Percentiles rank a stretch among this genome's conserved stretches.
These are phyloP conservation scores for Lasioglossum calceatum DNA, from an alignment of 2,888 invertebrate species.

Conservation along the genomic window DNA sequence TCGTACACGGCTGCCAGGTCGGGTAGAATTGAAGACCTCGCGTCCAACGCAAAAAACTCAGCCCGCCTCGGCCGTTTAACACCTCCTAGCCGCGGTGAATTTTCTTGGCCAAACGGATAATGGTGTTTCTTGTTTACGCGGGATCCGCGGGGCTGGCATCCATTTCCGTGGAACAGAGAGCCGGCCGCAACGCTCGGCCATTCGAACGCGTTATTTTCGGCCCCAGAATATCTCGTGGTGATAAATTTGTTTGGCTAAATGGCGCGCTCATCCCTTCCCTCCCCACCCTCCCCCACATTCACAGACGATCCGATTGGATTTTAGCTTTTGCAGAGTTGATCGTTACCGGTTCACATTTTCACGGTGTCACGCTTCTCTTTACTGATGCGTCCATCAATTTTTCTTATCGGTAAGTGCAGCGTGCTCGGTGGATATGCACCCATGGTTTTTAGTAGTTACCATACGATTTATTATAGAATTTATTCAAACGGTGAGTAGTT, in stretches of 20 bases:
- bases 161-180: slow-evolving; percentile 41
- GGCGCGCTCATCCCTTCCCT: background rate
- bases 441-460: background rate
- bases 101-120: slow-evolving; percentile 50
- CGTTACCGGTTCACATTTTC: background rate
- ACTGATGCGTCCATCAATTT: background rate
- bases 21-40: slow-evolving; percentile 55
- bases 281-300: background rate
- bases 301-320: slow-evolving; percentile 25
- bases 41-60: slow-evolving; percentile 23
- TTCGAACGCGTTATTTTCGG: slow-evolving; percentile 26
- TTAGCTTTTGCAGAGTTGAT: background rate
- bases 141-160: slow-evolving; percentile 24
- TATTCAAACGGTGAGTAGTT: too few species aligned
- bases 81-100: slow-evolving; percentile 40
- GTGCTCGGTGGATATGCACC: background rate
- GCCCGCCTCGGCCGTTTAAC: slow-evolving; percentile 37
- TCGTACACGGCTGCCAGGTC: slow-evolving; percentile 39
- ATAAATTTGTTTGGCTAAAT: slow-evolving; percentile 50
- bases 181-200: slow-evolving; percentile 1
- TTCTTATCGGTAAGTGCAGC: slow-evolving; percentile 2
- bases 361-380: background rate
- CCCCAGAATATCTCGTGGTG: slow-evolving; percentile 36
- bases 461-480: too few species aligned
- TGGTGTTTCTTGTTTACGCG: slow-evolving; percentile 62